Evolutionary conservation across 2,113 vertebrate species (phyloP), one percentile per base, ranked within the genome.

Genomic region (Eulemur macaco): DNA sequence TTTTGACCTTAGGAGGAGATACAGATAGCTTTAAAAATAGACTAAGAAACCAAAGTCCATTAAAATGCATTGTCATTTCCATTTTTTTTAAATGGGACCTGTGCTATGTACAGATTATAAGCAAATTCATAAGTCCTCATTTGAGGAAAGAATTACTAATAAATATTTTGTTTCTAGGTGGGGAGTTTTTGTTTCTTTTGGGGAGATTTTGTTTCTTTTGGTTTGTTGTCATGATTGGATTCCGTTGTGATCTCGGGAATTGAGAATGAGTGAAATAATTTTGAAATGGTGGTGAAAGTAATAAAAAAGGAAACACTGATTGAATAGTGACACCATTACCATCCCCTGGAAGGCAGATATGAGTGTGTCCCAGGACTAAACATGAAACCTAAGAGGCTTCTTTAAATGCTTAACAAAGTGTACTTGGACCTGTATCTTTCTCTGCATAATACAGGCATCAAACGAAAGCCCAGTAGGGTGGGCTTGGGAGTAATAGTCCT

Each of bases 21-120:
- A 68, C 39, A 86, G 13, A 66, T 45, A 82, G 29, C 47, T 94
- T 96, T 80, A 69, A 94, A 89, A 89, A 69, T 66, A 97, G 54
- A 50, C 66, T 69, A 85, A 39, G 45, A 68, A 84, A 71, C 15
- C 82, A 77, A 97, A 92, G 54, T 83, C 39, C 47, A 50, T 58
- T 77, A 86, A 92, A 89, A 84, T n/a, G 14, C 31, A 23, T 86
- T 73, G 81, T 80, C n/a, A 58, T 58, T 60, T 60, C 80, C 58
- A 76, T 23, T 87, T 37, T 17, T 94, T 90, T 86, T 42, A 66
- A 73, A 74, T 42, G 64, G 29, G 34, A 47, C 37, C 47, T 96
- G n/a, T 52, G 31, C 64, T 56, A 23, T 90, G n/a, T 63, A n/a
- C 27, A 78, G 37, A 54, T 78, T 71, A 90, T 52, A 76, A 74